Percentiles rank a stretch among this genome's conserved stretches.
Evolutionary conservation across 2,888 invertebrate species (phyloP).

Genomic region (Scelioninae gen. 1): DNA sequence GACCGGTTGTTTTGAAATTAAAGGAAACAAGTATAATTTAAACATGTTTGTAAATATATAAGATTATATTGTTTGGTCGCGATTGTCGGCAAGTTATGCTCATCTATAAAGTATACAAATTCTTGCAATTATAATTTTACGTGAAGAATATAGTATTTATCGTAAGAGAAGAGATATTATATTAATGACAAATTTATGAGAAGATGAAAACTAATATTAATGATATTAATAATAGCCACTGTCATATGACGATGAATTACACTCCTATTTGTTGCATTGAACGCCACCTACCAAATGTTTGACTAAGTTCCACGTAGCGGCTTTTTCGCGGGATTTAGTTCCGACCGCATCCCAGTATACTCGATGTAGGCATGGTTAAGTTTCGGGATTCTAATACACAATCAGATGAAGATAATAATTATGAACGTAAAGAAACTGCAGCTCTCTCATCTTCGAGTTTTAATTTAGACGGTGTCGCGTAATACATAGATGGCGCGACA

Average conservation of each 20-base stretch:
- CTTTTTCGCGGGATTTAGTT: constrained; percentile 32
- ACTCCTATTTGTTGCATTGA: constrained; percentile 45
- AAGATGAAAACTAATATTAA: constrained; percentile 49
- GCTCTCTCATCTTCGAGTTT: constrained; percentile 3
- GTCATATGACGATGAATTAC: constrained; percentile 35
- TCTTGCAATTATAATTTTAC: constrained; percentile 33
- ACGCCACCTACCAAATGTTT: constrained; percentile 33
- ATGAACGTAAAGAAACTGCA: background rate
- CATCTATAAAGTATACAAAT: constrained; percentile 41
- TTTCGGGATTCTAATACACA: background rate
- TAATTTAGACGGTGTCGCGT: constrained; percentile 23
- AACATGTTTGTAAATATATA: constrained; percentile 51
- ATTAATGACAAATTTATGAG: constrained; percentile 54
- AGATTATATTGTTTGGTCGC: constrained; percentile 41
- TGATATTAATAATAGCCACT: constrained; percentile 45
- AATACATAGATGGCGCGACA: constrained; percentile 14
- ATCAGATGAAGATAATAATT: background rate
- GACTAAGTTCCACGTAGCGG: constrained; percentile 22
- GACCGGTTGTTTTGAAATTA: too few species aligned
- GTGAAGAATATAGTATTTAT: constrained; percentile 53
- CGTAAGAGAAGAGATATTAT: constrained; percentile 50
- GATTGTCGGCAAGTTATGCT: constrained; percentile 36
- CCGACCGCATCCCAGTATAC: constrained; percentile 2
- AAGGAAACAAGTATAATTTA: too few species aligned
- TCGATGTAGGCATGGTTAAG: constrained; percentile 30